Base-by-base conservation (phyloP, 2,888 invertebrate genomes). In the Meteorus colon region DNA sequence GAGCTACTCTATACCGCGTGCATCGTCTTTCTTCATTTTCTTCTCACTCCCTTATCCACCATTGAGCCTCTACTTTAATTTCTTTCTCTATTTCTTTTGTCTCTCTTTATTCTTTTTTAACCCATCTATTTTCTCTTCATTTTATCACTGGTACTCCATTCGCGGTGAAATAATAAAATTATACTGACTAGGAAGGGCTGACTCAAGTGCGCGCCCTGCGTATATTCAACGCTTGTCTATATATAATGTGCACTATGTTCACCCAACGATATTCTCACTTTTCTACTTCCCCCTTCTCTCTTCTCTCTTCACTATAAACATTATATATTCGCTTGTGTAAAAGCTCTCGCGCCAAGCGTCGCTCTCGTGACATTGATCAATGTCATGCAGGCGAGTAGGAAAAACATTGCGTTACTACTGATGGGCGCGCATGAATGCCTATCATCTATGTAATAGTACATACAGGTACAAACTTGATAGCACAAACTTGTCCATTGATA, bases 81-180 rank as follows among this genome's bases (percentile, higher is more conserved):
- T 67, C 69, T 27, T 70, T 69, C 74, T 31, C 68, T 29, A 68
- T 79, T 67, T 63, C 70, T 65, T 68, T 48, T 14, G 63, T 63
- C 48, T 31, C 55, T 48, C 67, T 70, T 24, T 45, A 48, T 63
- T 16, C 60, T 59, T 12, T 37, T 37, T 27, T 51, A 37, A 19
- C 55, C 45, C 41, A 63, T 65, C 48, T 63, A 48, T 73, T 75
- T 63, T 67, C 31, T 24, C 37, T 19, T n/a, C 29, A 34, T 69
- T 74, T 72, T 76, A 73, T 76, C 45, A 68, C 60, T 55, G 66
- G 37, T 62, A 19, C 48, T 79, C 78, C 77, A 76, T 76, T 81
- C 81, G 78, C 70, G 80, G 80, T 83, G 68, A 73, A 78, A 74
- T 78, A 86, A 86, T 85, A 83, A 84, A 86, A 85, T 86, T 85